phyloP scores from a whole-genome alignment of 2,888 invertebrate genomes.

The Drosophila mercatorum region DNA sequence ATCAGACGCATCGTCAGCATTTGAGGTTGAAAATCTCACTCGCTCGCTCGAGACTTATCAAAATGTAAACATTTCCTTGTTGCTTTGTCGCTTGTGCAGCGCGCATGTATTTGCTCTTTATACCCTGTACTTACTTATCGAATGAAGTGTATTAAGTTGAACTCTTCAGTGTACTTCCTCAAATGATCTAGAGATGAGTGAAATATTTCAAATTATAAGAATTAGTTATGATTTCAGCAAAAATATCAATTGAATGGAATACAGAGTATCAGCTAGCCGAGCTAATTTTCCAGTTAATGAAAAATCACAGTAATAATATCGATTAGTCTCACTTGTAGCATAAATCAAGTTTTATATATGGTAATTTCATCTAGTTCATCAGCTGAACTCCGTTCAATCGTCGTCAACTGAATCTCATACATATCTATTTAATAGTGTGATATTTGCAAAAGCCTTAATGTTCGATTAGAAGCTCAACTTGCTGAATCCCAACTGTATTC shows the following conservation, averaged over 20 bases:
- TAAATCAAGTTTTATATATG: background rate
- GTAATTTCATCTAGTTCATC: background rate
- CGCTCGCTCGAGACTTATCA: slow-evolving; percentile 48
- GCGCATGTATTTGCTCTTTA: background rate
- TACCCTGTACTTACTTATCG: background rate
- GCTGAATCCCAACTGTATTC: background rate
- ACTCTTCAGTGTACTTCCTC: background rate
- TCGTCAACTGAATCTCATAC: background rate
- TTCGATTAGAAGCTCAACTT: background rate
- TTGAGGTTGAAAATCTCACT: background rate
- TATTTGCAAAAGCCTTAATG: background rate
- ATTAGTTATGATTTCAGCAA: too few species aligned
- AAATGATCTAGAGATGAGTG: too few species aligned
- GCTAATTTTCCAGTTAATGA: too few species aligned
- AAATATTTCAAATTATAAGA: too few species aligned
- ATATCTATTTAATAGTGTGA: too few species aligned
- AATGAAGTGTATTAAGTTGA: background rate
- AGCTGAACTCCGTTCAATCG: background rate
- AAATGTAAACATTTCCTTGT: slow-evolving; percentile 55
- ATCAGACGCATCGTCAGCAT: slow-evolving; percentile 4
- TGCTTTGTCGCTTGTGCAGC: slow-evolving; percentile 8
- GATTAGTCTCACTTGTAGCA: background rate
- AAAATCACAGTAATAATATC: background rate
- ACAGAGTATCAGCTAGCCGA: too few species aligned
- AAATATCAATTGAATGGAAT: too few species aligned